A percentile compares a stretch with the other conserved stretches of the same genome.
Evolutionary conservation across 2,888 invertebrate genomes (phyloP).

Genomic region (Lasioglossum morio): DNA sequence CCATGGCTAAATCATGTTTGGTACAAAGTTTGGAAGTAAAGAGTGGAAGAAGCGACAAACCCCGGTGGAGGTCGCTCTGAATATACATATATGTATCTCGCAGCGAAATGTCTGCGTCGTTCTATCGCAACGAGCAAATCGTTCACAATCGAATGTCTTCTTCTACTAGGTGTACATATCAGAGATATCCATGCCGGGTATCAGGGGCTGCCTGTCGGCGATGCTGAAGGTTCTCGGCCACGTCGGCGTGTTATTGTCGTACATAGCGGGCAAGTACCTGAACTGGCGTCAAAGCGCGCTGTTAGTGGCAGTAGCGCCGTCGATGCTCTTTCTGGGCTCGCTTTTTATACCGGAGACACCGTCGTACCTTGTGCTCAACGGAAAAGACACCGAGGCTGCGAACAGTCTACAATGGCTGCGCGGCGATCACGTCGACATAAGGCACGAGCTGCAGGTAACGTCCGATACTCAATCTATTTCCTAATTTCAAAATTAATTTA

Average conservation of each 20-base stretch:
- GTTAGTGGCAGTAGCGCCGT: conserved; percentile 91
- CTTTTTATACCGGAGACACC: conserved; percentile 95
- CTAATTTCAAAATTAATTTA: too few species aligned
- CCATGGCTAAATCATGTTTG: too few species aligned
- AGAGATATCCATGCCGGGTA: conserved; percentile 94
- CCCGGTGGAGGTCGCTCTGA: too few species aligned
- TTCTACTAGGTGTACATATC: conserved; percentile 92
- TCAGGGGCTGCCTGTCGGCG: conserved; percentile 94
- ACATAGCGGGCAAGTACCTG: conserved; percentile 92
- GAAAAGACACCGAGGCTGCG: conserved; percentile 90
- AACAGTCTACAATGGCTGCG: conserved; percentile 92
- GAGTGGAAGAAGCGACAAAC: too few species aligned
- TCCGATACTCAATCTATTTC: neutral
- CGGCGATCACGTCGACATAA: conserved; percentile 92
- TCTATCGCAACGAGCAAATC: neutral
- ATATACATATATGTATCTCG: neutral
- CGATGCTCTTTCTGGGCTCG: conserved; percentile 91
- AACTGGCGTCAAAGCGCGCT: conserved; percentile 94
- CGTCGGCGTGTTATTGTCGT: conserved; percentile 93
- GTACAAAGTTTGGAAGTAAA: too few species aligned
- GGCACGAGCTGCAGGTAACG: conserved; percentile 88
- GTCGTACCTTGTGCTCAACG: conserved; percentile 91
- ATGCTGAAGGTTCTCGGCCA: conserved; percentile 94
- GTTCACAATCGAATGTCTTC: neutral
- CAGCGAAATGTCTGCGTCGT: neutral